phyloP scores from a whole-genome alignment of 2,113 vertebrate genomes.

The Hyperopisus bebe region DNA sequence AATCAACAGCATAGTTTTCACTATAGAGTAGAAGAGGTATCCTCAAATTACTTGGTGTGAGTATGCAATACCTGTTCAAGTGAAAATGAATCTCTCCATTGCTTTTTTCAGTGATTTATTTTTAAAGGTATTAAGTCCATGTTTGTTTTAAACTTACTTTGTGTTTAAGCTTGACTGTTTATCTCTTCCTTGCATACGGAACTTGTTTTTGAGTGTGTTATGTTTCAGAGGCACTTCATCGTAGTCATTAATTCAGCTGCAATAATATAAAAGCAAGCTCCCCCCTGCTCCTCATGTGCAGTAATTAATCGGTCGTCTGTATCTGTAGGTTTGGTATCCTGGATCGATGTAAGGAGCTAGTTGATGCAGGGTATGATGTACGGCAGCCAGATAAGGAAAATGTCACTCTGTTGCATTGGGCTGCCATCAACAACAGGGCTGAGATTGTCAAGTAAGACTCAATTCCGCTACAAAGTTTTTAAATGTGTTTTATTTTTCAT shows the following conservation, averaged over 20 bases:
- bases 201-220: neutral
- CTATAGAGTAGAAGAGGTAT: neutral
- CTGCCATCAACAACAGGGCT: constrained; percentile 89
- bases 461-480: neutral
- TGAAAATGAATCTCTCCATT: neutral
- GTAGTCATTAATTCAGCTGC: neutral
- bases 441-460: constrained; percentile 85
- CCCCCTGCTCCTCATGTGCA: neutral
- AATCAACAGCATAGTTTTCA: neutral
- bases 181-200: neutral
- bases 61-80: neutral
- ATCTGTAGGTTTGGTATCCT: constrained; percentile 77
- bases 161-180: neutral
- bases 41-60: neutral
- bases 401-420: constrained; percentile 92
- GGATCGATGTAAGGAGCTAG: constrained; percentile 85
- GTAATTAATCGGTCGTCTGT: neutral
- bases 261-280: neutral
- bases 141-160: neutral
- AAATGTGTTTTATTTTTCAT: neutral
- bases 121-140: neutral
- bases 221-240: neutral
- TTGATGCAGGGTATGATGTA: constrained; percentile 90
- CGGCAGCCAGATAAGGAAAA: constrained; percentile 90
- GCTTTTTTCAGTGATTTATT: neutral